Conservation (phyloP, 2,113 vertebrate species). For the Hemichromis elongatus region DNA sequence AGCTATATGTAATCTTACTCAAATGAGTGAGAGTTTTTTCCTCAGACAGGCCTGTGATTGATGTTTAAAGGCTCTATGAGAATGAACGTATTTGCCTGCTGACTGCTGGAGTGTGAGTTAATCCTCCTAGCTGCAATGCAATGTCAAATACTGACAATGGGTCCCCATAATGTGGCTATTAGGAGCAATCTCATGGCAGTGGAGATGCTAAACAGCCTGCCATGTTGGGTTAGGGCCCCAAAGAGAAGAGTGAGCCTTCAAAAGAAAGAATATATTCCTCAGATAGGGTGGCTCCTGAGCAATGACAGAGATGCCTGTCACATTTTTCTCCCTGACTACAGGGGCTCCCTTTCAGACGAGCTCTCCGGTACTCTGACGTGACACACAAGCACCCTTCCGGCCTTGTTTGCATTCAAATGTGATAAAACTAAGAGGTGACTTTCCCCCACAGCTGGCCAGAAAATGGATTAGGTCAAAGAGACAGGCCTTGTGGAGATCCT, state of each 20-base stretch:
- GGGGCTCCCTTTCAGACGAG: constrained; percentile 84
- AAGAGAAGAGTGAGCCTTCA: constrained; percentile 66
- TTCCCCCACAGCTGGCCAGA: constrained; percentile 82
- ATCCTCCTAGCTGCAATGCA: constrained; percentile 73
- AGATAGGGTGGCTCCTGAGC: constrained; percentile 74
- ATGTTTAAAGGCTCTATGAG: constrained; percentile 11
- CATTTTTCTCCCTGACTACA: constrained; percentile 91
- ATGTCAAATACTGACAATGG: constrained; percentile 75
- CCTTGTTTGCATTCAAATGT: constrained; percentile 95
- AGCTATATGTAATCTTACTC: neutral
- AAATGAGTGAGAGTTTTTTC: neutral
- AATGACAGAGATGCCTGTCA: constrained; percentile 89
- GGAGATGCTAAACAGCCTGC: constrained; percentile 78
- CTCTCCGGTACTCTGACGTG: constrained; percentile 75
- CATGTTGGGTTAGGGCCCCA: constrained; percentile 72
- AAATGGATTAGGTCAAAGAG: constrained; percentile 88
- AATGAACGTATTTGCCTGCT: constrained; percentile 38
- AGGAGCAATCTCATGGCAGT: constrained; percentile 62
- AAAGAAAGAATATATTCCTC: constrained; percentile 80
- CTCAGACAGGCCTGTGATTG: neutral
- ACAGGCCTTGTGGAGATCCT: constrained; percentile 65
- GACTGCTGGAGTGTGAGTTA: constrained; percentile 57
- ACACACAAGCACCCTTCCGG: constrained; percentile 80
- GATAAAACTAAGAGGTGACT: constrained; percentile 84
- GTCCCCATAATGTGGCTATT: constrained; percentile 72